Evolutionary conservation across 2,113 vertebrate species (phyloP).

Genomic region (Opisthocomus hoazin): DNA sequence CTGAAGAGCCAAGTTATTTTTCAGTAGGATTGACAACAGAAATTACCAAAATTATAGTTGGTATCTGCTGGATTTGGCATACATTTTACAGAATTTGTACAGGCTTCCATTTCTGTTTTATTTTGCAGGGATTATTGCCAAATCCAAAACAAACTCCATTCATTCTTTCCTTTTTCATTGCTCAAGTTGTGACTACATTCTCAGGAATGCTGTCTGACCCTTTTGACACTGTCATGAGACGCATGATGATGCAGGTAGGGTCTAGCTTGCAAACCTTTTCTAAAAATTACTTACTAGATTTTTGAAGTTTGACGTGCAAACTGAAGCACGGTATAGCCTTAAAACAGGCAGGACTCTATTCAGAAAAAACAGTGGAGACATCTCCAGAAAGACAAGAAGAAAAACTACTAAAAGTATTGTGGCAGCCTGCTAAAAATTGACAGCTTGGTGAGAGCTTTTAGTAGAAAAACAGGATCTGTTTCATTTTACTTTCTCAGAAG

Average conservation of each 20-base stretch:
- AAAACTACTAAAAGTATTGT: not conserved
- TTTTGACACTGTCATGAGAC: slow-evolving; percentile 62
- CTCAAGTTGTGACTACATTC: slow-evolving; percentile 51
- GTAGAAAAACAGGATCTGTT: not conserved
- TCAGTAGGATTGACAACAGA: not conserved
- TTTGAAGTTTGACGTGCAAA: not conserved
- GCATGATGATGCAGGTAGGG: slow-evolving; percentile 63
- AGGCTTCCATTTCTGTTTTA: not conserved
- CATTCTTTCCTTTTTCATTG: slow-evolving; percentile 60
- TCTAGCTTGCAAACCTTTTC: not conserved
- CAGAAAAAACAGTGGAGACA: not conserved
- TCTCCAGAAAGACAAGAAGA: not conserved
- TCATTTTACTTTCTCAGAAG: not conserved
- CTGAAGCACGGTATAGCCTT: not conserved
- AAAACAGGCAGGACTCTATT: not conserved
- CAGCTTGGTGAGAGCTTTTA: not conserved
- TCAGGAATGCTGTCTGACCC: slow-evolving; percentile 64
- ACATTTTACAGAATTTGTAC: not conserved
- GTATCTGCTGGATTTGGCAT: not conserved
- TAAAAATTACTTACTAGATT: not conserved
- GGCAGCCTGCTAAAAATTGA: not conserved
- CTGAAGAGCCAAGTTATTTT: not conserved
- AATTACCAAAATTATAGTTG: not conserved
- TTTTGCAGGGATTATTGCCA: slow-evolving; percentile 52
- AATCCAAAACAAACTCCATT: slow-evolving; percentile 61